phyloP scores from a whole-genome alignment of 2,888 invertebrate genomes.

The Chalcis sispes region DNA sequence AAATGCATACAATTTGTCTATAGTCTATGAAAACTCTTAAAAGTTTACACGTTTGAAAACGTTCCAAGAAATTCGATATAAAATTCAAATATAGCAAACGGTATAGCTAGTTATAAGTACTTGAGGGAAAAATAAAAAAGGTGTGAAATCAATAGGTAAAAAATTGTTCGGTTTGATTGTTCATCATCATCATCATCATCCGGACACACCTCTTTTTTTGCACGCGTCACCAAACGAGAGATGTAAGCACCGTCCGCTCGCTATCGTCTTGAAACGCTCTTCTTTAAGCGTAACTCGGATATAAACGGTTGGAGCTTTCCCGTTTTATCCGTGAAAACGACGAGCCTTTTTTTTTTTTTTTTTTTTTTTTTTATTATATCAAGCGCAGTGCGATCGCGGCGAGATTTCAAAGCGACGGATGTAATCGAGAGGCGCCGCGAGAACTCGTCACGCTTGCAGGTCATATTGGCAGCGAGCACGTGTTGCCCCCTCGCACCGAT shows the following conservation, averaged over 20 bases:
- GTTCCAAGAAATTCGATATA: too few species aligned
- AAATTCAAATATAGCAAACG: too few species aligned
- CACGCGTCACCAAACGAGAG: conserved; percentile 33
- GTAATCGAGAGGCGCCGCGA: background rate
- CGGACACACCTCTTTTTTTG: conserved; percentile 44
- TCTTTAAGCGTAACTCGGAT: conserved; percentile 31
- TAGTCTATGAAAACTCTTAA: too few species aligned
- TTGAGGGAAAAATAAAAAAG: background rate
- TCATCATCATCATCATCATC: too few species aligned
- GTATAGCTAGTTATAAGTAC: too few species aligned
- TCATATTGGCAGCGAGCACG: background rate
- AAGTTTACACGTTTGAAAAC: too few species aligned
- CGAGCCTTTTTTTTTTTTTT: conserved; percentile 16
- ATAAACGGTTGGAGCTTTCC: background rate
- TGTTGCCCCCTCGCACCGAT: background rate
- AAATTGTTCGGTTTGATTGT: background rate
- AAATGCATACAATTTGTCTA: too few species aligned
- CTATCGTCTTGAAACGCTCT: conserved; percentile 19
- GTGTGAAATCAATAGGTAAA: background rate
- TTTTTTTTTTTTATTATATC: too few species aligned
- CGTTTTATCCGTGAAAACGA: conserved; percentile 30
- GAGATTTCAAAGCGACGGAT: conserved; percentile 19
- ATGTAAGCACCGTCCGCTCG: conserved; percentile 29
- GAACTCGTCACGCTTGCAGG: background rate
- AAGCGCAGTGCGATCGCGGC: too few species aligned